phyloP scores from a whole-genome alignment of 2,113 vertebrate genomes.

The Procavia capensis region DNA sequence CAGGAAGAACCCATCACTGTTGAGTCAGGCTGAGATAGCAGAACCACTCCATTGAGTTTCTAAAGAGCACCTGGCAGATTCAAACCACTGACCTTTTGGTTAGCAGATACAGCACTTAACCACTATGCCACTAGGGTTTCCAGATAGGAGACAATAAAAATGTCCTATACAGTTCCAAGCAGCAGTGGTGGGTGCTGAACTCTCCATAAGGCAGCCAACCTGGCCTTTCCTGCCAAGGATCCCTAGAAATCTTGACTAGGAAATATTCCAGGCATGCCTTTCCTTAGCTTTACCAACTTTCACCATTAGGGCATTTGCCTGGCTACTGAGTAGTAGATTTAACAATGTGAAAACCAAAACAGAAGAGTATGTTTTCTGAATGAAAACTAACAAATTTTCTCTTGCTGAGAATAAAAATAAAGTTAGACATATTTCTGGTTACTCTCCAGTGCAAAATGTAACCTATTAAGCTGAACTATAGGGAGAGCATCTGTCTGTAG shows the following conservation, averaged over 20 bases:
- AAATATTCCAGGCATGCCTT: neutral
- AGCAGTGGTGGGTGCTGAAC: no score
- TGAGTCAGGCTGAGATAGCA: no score
- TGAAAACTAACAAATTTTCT: neutral
- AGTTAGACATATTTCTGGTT: neutral
- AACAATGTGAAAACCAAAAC: neutral
- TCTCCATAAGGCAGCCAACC: no score
- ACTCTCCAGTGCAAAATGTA: neutral
- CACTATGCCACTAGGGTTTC: no score
- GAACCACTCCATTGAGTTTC: neutral
- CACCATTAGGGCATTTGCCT: neutral
- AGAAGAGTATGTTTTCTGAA: neutral
- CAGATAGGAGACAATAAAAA: no score
- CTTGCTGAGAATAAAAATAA: neutral
- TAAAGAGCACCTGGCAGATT: neutral
- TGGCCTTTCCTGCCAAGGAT: constrained; percentile 24
- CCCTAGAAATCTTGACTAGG: neutral
- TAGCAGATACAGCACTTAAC: no score
- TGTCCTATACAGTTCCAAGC: no score
- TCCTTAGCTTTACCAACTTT: neutral
- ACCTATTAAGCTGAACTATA: neutral
- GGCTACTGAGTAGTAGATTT: neutral
- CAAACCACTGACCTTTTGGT: neutral
- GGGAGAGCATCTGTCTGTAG: neutral
- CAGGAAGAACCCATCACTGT: no score